phyloP scores from a whole-genome alignment of 2,797 vertebrate genomes.

The Premnoplex brunnescens region DNA sequence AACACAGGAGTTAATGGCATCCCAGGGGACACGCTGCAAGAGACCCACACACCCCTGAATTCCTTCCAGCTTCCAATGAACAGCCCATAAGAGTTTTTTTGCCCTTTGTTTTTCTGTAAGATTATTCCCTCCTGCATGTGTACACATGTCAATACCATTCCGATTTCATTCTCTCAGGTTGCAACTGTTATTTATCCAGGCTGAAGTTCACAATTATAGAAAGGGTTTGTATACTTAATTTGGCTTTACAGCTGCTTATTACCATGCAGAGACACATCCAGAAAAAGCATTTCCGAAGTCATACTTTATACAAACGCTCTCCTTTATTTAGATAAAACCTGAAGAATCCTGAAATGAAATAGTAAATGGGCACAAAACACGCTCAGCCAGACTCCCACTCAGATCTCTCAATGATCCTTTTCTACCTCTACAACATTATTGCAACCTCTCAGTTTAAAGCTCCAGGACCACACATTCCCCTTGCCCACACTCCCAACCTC shows the following conservation, averaged over 20 bases:
- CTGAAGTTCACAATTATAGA: background rate
- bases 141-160: background rate
- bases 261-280: background rate
- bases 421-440: background rate
- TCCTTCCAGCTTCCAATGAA: background rate
- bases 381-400: background rate
- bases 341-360: background rate
- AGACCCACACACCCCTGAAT: background rate
- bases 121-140: background rate
- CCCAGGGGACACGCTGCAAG: background rate
- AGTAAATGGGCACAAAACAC: background rate
- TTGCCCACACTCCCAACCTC: background rate
- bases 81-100: background rate
- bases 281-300: background rate
- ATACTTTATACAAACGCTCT: background rate
- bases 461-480: background rate
- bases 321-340: slow-evolving; percentile 6
- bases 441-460: background rate
- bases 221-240: background rate
- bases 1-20: slow-evolving; percentile 2
- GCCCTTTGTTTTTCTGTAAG: background rate
- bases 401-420: background rate
- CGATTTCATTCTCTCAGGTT: background rate
- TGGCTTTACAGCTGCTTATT: background rate
- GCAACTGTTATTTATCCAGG: background rate